Conservation (phyloP, 23 tunicate genomes). For the Corella eumyota region DNA sequence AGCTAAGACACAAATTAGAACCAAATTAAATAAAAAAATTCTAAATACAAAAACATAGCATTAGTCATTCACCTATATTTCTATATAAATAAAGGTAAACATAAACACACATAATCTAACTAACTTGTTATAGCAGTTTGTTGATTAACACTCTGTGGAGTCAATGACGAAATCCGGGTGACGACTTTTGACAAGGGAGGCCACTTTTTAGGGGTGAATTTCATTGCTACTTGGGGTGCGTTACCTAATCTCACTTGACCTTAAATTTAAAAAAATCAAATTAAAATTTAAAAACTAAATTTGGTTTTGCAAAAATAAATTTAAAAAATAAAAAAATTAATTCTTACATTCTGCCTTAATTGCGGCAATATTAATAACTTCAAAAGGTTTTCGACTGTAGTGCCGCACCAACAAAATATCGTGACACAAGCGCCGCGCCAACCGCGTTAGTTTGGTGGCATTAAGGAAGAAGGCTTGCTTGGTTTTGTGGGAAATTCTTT, state of each 20-base stretch:
- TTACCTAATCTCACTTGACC: constrained; percentile 66
- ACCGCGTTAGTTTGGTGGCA: constrained; percentile 73
- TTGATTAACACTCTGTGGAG: too few species aligned
- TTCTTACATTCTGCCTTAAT: constrained; percentile 90
- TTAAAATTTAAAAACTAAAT: neutral
- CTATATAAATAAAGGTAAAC: too few species aligned
- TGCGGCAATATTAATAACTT: constrained; percentile 58
- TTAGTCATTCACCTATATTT: too few species aligned
- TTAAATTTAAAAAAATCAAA: constrained; percentile 8
- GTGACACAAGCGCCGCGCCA: constrained; percentile 65
- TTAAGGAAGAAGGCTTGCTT: constrained; percentile 86
- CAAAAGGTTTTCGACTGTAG: constrained; percentile 71
- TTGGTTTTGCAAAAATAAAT: neutral
- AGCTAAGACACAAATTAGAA: too few species aligned
- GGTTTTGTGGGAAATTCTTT: constrained; percentile 64
- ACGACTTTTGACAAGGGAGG: constrained; percentile 34
- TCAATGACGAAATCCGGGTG: constrained; percentile 9
- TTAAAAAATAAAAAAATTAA: neutral
- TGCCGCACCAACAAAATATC: constrained; percentile 53
- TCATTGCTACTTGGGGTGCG: constrained; percentile 21
- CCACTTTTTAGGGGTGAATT: constrained; percentile 44
- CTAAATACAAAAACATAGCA: too few species aligned
- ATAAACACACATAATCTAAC: too few species aligned
- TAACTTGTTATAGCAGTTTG: too few species aligned
- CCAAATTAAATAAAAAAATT: too few species aligned